These are phyloP conservation scores for Hololepta plana DNA, from an alignment of 2,888 invertebrate genomes.

Conservation along the genomic window DNA sequence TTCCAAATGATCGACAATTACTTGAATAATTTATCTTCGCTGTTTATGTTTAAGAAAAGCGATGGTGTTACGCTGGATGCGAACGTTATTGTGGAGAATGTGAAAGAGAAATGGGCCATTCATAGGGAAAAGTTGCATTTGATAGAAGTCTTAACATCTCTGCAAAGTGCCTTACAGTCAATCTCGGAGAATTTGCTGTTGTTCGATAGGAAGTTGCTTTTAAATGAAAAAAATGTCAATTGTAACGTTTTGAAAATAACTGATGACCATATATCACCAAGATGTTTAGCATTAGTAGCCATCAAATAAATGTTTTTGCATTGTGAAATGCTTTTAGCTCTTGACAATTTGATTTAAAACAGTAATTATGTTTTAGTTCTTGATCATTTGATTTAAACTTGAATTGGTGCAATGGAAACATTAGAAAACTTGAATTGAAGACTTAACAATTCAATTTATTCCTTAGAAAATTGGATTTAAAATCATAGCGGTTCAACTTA, in stretches of 20 bases:
- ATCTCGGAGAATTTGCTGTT: slow-evolving; percentile 36
- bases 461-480: too few species aligned
- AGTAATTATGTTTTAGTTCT: background rate
- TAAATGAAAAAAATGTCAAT: slow-evolving; percentile 23
- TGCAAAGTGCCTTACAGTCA: slow-evolving; percentile 34
- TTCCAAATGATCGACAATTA: slow-evolving; percentile 18
- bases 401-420: too few species aligned
- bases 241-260: slow-evolving; percentile 37
- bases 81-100: slow-evolving; percentile 10
- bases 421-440: too few species aligned
- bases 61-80: slow-evolving; percentile 4
- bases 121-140: slow-evolving; percentile 20
- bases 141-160: slow-evolving; percentile 27
- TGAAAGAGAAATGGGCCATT: slow-evolving; percentile 19
- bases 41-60: slow-evolving; percentile 14
- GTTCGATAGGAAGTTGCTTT: slow-evolving; percentile 31
- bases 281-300: slow-evolving; percentile 41
- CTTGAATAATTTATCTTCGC: slow-evolving; percentile 16
- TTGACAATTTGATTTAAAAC: too few species aligned
- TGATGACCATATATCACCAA: slow-evolving; percentile 40
- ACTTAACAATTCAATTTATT: too few species aligned
- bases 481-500: too few species aligned
- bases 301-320: slow-evolving; percentile 29
- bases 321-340: too few species aligned
- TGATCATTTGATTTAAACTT: slow-evolving; percentile 1